A percentile compares a stretch with the other conserved stretches of the same genome.
phyloP scores from a whole-genome alignment of 2,888 invertebrate genomes.

The Caradrina kadenii region DNA sequence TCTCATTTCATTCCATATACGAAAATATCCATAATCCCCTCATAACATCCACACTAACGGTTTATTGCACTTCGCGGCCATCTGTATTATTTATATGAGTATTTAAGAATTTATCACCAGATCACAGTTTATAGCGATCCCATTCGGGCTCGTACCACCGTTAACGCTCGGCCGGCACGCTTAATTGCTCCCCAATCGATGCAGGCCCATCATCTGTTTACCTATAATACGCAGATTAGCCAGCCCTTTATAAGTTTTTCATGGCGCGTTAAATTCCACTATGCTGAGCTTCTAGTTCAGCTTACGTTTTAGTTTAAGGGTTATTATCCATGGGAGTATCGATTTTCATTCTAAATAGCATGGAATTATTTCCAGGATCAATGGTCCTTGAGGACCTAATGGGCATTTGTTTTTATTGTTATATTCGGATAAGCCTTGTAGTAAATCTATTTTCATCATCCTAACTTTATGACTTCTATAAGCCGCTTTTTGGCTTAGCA shows the following conservation, averaged over 20 bases:
- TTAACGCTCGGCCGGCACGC: conserved; percentile 58
- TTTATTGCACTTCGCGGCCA: conserved; percentile 55
- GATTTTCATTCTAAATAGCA: conserved; percentile 9
- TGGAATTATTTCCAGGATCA: neutral
- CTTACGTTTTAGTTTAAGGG: conserved; percentile 1
- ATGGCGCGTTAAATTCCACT: conserved; percentile 22
- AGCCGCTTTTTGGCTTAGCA: neutral
- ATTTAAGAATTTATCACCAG: conserved; percentile 60
- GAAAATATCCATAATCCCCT: conserved; percentile 45
- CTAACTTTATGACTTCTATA: neutral
- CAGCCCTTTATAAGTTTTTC: conserved; percentile 46
- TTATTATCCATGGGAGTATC: neutral
- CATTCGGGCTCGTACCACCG: conserved; percentile 51
- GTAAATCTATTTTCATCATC: neutral
- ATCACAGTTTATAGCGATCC: conserved; percentile 66
- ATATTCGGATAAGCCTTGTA: conserved; percentile 7
- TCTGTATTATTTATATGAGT: conserved; percentile 61
- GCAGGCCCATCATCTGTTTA: conserved; percentile 55
- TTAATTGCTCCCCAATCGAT: conserved; percentile 67
- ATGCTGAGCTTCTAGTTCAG: conserved; percentile 29
- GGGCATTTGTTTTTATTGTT: conserved; percentile 1
- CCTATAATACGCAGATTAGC: conserved; percentile 57
- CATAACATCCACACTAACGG: conserved; percentile 47
- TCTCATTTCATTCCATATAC: conserved; percentile 15
- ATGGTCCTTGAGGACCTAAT: conserved; percentile 7